Conservation (phyloP, 2,888 invertebrate species). For the Tetropium fuscum region DNA sequence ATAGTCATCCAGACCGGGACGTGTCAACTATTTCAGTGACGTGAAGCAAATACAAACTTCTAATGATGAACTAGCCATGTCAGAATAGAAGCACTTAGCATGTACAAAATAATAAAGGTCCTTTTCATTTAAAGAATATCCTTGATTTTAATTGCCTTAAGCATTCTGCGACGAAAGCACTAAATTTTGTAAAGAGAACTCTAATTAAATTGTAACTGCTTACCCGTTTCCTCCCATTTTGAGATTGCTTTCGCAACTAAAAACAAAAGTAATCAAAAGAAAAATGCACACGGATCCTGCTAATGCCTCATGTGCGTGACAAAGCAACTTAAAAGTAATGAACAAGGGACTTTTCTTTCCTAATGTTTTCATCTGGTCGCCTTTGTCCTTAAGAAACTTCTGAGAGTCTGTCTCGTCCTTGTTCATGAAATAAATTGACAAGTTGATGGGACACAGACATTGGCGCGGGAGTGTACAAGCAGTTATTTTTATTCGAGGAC, state of each 20-base stretch:
- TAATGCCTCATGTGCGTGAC: constrained; percentile 34
- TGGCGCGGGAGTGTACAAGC: constrained; percentile 7
- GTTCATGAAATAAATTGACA: background rate
- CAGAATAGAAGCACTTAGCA: too few species aligned
- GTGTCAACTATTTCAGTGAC: too few species aligned
- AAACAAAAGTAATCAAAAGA: constrained; percentile 31
- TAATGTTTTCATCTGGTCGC: constrained; percentile 21
- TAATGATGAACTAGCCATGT: too few species aligned
- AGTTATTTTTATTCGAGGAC: constrained; percentile 22
- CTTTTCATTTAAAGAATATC: too few species aligned
- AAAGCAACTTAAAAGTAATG: constrained; percentile 33
- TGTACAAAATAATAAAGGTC: too few species aligned
- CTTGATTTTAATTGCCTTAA: too few species aligned
- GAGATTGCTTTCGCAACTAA: constrained; percentile 22
- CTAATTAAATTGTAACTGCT: constrained; percentile 14
- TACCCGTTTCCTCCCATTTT: constrained; percentile 2
- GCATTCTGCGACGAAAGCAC: too few species aligned
- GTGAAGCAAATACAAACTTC: too few species aligned
- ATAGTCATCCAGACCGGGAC: too few species aligned
- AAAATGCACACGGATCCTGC: constrained; percentile 22
- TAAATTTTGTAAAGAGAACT: too few species aligned
- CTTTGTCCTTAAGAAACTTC: constrained; percentile 17
- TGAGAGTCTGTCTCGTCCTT: constrained; percentile 12
- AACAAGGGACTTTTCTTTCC: constrained; percentile 17
- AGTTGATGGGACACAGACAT: constrained; percentile 11